A percentile compares a stretch with the other conserved stretches of the same genome.
These are phyloP conservation scores for Anoplolepis gracilipes DNA, from an alignment of 1,140 invertebrate species.

Conservation along the genomic window DNA sequence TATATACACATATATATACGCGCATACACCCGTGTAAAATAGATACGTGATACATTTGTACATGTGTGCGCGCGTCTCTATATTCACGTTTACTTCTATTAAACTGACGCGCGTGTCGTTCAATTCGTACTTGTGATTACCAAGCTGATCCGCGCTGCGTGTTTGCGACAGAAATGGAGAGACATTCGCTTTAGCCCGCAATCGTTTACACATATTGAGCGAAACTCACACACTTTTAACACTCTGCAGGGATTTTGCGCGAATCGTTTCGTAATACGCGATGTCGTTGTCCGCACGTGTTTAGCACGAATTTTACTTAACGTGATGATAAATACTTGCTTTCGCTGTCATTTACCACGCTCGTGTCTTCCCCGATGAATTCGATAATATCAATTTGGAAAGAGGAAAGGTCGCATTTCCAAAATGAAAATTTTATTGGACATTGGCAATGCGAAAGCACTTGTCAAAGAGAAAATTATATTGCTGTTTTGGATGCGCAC, in stretches of 20 bases:
- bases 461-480: constrained; percentile 39
- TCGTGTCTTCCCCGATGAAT: not conserved
- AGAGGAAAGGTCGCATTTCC: not conserved
- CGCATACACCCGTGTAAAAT: not conserved
- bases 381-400: constrained; percentile 3
- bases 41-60: not conserved
- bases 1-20: not conserved
- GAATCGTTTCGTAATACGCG: not conserved
- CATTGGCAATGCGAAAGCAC: not conserved
- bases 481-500: not conserved
- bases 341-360: not conserved
- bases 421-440: constrained; percentile 17
- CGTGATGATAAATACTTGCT: not conserved
- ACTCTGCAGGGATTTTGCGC: constrained; percentile 33
- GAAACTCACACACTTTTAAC: not conserved
- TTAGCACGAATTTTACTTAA: not conserved
- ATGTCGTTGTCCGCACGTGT: not conserved
- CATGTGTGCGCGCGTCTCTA: not conserved
- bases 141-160: constrained; percentile 50
- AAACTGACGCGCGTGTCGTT: constrained; percentile 62
- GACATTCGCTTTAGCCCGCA: constrained; percentile 45
- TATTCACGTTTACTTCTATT: constrained; percentile 30
- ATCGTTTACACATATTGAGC: constrained; percentile 51
- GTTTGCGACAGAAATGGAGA: constrained; percentile 59
- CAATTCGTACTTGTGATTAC: constrained; percentile 61